A percentile compares a stretch with the other conserved stretches of the same genome.
phyloP scores from a whole-genome alignment of 2,797 vertebrate species.

The Crypturellus tataupa region DNA sequence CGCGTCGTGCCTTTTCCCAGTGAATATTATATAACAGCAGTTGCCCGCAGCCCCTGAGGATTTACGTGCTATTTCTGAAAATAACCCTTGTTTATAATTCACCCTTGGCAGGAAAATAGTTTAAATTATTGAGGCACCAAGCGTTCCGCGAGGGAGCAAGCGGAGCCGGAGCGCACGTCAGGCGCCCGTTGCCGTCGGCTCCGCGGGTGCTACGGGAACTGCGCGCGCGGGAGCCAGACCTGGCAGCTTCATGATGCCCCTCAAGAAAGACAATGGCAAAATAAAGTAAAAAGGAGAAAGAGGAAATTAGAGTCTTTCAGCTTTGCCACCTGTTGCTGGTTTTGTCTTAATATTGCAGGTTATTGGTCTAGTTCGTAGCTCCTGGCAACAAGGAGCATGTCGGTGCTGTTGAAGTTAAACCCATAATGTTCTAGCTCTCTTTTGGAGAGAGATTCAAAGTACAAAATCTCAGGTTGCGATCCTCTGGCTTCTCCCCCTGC shows the following conservation, averaged over 20 bases:
- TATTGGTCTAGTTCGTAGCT: background rate
- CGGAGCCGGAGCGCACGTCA: conserved; percentile 30
- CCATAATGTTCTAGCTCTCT: background rate
- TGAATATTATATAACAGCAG: conserved; percentile 1
- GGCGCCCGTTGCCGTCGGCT: background rate
- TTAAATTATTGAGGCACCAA: conserved; percentile 70
- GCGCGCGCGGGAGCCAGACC: fast-evolving
- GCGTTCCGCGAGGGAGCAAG: conserved; percentile 35
- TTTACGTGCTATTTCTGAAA: conserved; percentile 31
- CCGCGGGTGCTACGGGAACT: conserved; percentile 3
- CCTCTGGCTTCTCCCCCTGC: too few species aligned
- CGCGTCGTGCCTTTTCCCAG: background rate
- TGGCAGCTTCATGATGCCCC: background rate
- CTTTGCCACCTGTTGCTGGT: background rate
- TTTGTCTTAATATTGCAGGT: background rate
- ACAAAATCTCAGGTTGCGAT: background rate
- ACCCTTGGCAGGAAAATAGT: conserved; percentile 45
- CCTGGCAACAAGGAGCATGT: background rate
- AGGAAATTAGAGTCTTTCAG: background rate
- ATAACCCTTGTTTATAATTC: conserved; percentile 66
- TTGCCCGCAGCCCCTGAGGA: background rate
- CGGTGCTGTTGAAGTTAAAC: too few species aligned
- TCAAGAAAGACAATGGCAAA: background rate
- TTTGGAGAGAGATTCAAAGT: background rate
- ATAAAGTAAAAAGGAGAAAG: background rate